phyloP scores from a whole-genome alignment of 1,140 invertebrate genomes.

The Lineus longissimus region DNA sequence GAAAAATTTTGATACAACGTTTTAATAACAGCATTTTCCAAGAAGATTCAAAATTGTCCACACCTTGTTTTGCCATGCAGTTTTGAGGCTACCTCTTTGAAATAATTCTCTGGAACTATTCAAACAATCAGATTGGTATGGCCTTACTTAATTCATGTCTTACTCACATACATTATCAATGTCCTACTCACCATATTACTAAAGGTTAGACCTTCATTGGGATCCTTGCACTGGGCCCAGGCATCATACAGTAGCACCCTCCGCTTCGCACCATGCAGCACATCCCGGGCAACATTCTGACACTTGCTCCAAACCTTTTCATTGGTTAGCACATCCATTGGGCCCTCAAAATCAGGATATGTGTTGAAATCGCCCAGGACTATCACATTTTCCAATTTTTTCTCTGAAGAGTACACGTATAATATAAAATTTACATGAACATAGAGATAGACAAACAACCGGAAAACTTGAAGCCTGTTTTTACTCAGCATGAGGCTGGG shows the following conservation, averaged over 20 bases:
- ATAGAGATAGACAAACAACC: slow-evolving; percentile 2
- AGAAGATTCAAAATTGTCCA: too few species aligned
- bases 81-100: too few species aligned
- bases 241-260: slow-evolving; percentile 4
- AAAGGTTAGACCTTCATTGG: slow-evolving; percentile 31
- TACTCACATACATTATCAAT: too few species aligned
- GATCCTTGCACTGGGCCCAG: slow-evolving; percentile 4
- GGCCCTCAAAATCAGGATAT: slow-evolving; percentile 34
- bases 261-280: not conserved
- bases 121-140: too few species aligned
- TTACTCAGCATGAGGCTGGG: too few species aligned
- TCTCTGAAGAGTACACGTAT: slow-evolving; percentile 22
- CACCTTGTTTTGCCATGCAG: too few species aligned
- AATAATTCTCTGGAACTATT: too few species aligned
- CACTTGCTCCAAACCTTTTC: slow-evolving; percentile 18
- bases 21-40: not conserved
- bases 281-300: not conserved
- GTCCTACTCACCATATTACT: slow-evolving; percentile 37
- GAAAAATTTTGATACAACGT: slow-evolving; percentile 15
- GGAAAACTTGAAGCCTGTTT: too few species aligned
- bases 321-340: slow-evolving; percentile 26
- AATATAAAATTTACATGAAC: not conserved
- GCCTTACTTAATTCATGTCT: too few species aligned
- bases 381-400: slow-evolving; percentile 27
- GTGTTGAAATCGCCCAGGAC: slow-evolving; percentile 40